Conservation (phyloP, 1,140 invertebrate genomes). For the Pseudomyrmex gracilis region DNA sequence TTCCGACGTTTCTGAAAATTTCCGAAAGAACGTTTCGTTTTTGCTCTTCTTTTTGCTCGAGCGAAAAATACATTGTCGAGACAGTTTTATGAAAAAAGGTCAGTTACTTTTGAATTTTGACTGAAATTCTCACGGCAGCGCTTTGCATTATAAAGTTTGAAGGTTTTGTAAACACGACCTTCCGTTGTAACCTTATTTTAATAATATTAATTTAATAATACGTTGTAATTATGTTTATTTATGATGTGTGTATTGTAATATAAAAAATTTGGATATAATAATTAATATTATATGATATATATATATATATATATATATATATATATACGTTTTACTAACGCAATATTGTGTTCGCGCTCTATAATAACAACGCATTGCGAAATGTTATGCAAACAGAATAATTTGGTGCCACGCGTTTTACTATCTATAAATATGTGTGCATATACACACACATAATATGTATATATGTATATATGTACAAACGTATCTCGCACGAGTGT, state of each 20-base stretch:
- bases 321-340: too few species aligned
- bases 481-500: background rate
- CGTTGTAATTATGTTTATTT: too few species aligned
- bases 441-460: too few species aligned
- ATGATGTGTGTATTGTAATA: too few species aligned
- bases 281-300: too few species aligned
- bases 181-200: background rate
- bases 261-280: too few species aligned
- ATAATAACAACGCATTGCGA: too few species aligned
- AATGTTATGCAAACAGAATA: background rate
- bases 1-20: background rate
- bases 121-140: constrained; percentile 5
- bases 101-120: constrained; percentile 4
- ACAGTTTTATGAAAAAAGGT: constrained; percentile 10
- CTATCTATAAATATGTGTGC: too few species aligned
- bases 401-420: background rate
- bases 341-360: too few species aligned
- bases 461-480: too few species aligned
- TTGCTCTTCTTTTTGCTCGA: background rate
- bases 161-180: background rate
- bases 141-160: background rate
- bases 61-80: background rate
- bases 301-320: too few species aligned
- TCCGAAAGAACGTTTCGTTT: background rate
- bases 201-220: background rate